Evolutionary conservation across 2,888 invertebrate species (phyloP).

Genomic region (Gryllus longicercus): DNA sequence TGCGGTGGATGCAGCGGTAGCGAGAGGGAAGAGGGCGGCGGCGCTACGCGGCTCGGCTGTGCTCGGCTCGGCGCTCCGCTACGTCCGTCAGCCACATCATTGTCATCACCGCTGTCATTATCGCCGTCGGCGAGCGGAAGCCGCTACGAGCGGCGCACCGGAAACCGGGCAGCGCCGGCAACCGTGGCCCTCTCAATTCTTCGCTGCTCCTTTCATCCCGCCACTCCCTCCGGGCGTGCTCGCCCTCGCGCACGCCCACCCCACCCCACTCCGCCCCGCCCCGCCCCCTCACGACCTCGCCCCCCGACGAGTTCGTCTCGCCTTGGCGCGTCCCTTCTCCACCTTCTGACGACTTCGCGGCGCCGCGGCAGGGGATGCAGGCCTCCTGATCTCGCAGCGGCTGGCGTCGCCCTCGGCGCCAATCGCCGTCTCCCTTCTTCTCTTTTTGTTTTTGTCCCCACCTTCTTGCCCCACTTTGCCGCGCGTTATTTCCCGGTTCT

Average conservation of each 20-base stretch:
- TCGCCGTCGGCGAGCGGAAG: slow-evolving; percentile 9
- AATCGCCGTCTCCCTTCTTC: no score
- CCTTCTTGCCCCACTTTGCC: no score
- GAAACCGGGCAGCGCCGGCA: slow-evolving; percentile 8
- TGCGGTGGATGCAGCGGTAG: neutral
- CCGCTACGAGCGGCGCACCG: neutral
- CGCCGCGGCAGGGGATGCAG: no score
- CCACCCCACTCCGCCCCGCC: neutral
- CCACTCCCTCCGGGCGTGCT: neutral
- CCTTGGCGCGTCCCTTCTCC: neutral
- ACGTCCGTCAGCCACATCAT: slow-evolving; percentile 7
- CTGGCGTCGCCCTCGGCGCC: no score
- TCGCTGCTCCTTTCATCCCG: slow-evolving; percentile 17
- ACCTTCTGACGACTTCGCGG: neutral
- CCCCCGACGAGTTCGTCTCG: neutral
- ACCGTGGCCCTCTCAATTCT: neutral
- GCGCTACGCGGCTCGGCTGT: neutral
- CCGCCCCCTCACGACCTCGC: neutral
- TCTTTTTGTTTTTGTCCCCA: no score
- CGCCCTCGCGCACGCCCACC: neutral
- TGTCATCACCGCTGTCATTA: slow-evolving; percentile 17
- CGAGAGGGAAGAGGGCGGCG: neutral
- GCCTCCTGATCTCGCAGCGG: no score
- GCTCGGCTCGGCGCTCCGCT: neutral
- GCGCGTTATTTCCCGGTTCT: no score